phyloP scores from a whole-genome alignment of 2,797 vertebrate genomes.

The Myiotriccus ornatus region DNA sequence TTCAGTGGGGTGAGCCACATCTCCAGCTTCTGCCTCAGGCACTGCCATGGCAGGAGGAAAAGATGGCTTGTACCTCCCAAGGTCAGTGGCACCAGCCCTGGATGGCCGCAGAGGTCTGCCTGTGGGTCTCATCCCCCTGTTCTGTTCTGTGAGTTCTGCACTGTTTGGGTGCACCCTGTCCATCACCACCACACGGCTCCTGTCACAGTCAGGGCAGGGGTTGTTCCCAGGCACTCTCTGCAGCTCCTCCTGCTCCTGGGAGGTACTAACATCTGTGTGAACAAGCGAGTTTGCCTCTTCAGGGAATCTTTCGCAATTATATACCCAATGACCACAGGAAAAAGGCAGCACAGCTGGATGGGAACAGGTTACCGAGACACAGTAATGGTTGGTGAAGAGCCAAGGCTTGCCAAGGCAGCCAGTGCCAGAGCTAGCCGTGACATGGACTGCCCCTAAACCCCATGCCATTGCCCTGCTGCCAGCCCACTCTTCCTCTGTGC shows the following conservation, averaged over 20 bases:
- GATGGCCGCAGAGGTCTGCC: neutral
- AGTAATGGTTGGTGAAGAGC: neutral
- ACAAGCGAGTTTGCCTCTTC: neutral
- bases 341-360: neutral
- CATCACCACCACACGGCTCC: neutral
- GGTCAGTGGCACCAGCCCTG: neutral
- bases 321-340: neutral
- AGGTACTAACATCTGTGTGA: neutral
- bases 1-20: neutral
- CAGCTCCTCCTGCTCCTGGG: neutral
- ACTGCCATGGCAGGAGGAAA: neutral
- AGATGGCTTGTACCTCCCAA: neutral
- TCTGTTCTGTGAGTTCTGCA: fast-evolving
- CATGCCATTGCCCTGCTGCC: neutral
- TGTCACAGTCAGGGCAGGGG: fast-evolving
- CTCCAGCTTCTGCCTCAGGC: neutral
- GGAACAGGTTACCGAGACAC: neutral
- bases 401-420: neutral
- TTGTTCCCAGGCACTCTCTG: neutral
- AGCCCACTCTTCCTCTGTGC: neutral
- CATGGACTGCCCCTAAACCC: neutral
- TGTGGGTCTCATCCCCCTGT: neutral
- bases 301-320: neutral
- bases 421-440: neutral
- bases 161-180: no score